Conservation (phyloP, 2,888 invertebrate genomes). For the Thera britannica region DNA sequence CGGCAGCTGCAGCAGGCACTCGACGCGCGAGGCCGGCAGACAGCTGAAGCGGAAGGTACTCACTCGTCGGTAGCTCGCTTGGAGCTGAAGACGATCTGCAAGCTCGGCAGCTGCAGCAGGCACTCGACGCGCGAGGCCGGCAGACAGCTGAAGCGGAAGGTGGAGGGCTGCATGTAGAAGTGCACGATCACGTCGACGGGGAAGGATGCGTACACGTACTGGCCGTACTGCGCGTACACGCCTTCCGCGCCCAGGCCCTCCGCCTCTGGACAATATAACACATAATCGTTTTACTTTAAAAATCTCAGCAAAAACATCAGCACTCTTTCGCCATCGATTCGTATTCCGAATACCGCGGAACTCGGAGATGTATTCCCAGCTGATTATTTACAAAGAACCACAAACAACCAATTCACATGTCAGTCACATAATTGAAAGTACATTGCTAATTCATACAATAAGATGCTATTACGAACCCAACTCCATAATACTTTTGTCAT, state of each 20-base stretch:
- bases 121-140: conserved; percentile 98
- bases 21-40: conserved; percentile 96
- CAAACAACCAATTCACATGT: too few relatives aligned
- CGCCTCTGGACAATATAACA: conserved; percentile 61
- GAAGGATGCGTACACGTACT: conserved; percentile 96
- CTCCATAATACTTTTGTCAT: not conserved
- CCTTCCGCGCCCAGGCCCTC: conserved; percentile 65
- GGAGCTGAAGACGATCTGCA: conserved; percentile 98
- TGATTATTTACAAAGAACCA: too few relatives aligned
- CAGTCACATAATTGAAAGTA: too few relatives aligned
- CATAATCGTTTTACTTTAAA: too few relatives aligned
- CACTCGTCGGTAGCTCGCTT: conserved; percentile 86
- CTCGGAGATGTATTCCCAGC: too few relatives aligned
- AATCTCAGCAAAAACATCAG: too few relatives aligned
- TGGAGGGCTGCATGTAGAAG: conserved; percentile 98
- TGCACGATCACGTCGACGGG: conserved; percentile 99
- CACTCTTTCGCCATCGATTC: too few relatives aligned
- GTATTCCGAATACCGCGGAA: too few relatives aligned
- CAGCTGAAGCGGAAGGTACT: conserved; percentile 96
- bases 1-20: conserved; percentile 97
- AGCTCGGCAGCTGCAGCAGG: conserved; percentile 96
- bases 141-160: conserved; percentile 97
- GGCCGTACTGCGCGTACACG: conserved; percentile 86
- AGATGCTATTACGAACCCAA: too few relatives aligned
- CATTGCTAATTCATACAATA: too few relatives aligned